Evolutionary conservation across 2,113 vertebrate genomes (phyloP).

Genomic region (Halichoerus grypus): DNA sequence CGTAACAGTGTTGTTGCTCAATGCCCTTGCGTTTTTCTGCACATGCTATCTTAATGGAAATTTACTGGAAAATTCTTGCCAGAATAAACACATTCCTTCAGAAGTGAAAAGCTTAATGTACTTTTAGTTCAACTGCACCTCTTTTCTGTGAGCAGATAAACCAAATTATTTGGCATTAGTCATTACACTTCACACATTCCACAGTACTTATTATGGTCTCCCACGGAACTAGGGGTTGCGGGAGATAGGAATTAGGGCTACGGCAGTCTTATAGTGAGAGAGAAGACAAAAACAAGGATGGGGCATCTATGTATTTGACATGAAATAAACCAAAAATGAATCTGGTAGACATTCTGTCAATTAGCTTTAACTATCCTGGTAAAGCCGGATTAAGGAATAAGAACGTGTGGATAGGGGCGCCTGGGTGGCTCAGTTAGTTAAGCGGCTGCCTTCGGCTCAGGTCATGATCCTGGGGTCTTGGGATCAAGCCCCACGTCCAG

Average conservation of each 20-base stretch:
- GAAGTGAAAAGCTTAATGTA: conserved; percentile 58
- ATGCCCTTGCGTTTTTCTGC: conserved; percentile 54
- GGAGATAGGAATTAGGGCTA: background rate
- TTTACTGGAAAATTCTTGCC: conserved; percentile 71
- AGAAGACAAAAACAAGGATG: background rate
- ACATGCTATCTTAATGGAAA: conserved; percentile 75
- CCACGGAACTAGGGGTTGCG: background rate
- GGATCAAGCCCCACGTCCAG: too few relatives aligned
- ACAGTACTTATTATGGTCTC: background rate
- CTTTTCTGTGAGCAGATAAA: conserved; percentile 71
- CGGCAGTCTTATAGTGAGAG: background rate
- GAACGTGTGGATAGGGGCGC: background rate
- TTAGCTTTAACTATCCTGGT: background rate
- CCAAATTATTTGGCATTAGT: conserved; percentile 68
- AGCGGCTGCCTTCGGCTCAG: too few relatives aligned
- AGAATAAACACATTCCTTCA: conserved; percentile 78
- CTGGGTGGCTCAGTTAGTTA: too few relatives aligned
- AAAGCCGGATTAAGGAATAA: background rate
- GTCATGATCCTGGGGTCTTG: too few relatives aligned
- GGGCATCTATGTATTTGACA: background rate
- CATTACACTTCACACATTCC: conserved; percentile 40
- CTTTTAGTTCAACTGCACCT: conserved; percentile 59
- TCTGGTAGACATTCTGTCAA: background rate
- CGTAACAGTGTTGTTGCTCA: conserved; percentile 34
- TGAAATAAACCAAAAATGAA: background rate